phyloP scores from a whole-genome alignment of 2,797 vertebrate genomes.

The Poecilia picta region DNA sequence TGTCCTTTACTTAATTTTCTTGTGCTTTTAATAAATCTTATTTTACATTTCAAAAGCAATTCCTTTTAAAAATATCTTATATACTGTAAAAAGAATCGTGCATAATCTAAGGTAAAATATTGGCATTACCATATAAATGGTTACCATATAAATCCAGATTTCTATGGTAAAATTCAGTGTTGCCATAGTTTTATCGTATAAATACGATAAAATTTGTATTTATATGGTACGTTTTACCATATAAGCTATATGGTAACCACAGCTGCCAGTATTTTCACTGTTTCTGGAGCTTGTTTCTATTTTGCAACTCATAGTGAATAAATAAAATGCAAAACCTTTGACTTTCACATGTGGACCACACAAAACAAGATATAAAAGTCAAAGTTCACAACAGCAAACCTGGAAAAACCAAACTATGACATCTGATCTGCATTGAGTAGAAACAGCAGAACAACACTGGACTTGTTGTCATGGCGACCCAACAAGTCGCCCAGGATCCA shows the following conservation, averaged over 20 bases:
- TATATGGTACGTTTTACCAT: too few species aligned
- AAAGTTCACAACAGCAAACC: not conserved
- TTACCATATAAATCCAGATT: too few species aligned
- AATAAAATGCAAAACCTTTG: not conserved
- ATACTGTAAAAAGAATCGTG: too few species aligned
- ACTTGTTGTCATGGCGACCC: conserved; percentile 2
- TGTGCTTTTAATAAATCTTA: not conserved
- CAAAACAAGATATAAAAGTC: not conserved
- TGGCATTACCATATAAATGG: too few species aligned
- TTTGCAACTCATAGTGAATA: not conserved
- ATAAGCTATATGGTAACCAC: too few species aligned
- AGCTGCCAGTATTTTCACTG: too few species aligned
- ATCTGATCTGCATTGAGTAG: not conserved
- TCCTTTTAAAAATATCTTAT: not conserved
- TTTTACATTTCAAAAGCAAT: not conserved
- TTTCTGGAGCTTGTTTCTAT: not conserved
- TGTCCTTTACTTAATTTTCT: not conserved
- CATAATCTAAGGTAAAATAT: too few species aligned
- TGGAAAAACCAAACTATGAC: not conserved
- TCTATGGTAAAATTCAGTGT: too few species aligned
- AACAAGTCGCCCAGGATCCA: conserved; percentile 28
- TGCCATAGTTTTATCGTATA: too few species aligned
- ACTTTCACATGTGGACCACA: not conserved
- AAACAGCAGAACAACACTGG: not conserved
- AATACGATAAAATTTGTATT: too few species aligned